Conservation (phyloP, 2,888 invertebrate species). For the Andricus curvator region DNA sequence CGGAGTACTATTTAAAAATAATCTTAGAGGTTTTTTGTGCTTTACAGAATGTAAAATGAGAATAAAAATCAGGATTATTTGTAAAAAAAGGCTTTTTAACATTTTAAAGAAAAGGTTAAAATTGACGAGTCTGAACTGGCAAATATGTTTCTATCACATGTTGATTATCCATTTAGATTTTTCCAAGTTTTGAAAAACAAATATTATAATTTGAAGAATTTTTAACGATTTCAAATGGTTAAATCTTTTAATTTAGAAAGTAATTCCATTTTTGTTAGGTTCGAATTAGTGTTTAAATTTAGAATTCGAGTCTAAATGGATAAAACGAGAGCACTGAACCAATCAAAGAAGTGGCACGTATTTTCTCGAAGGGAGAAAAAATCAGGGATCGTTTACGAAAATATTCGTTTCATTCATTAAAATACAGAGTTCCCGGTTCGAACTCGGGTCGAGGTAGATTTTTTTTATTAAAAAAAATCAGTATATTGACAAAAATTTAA, state of each 20-base stretch:
- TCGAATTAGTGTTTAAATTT: not conserved
- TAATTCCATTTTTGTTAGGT: not conserved
- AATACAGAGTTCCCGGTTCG: no score
- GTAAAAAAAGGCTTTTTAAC: not conserved
- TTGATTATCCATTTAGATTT: conserved; percentile 4
- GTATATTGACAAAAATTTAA: no score
- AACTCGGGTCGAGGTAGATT: no score
- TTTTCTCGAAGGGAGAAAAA: not conserved
- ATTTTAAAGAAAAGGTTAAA: not conserved
- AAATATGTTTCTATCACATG: not conserved
- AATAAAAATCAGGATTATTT: not conserved
- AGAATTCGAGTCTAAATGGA: not conserved
- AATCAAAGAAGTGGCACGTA: not conserved
- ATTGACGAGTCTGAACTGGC: not conserved
- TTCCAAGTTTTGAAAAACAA: not conserved
- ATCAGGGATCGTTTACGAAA: not conserved
- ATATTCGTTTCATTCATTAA: no score
- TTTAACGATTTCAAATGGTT: not conserved
- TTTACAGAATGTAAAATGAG: not conserved
- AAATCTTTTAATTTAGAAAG: not conserved
- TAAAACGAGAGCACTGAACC: not conserved
- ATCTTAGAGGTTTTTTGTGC: not conserved
- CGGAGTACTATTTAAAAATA: conserved; percentile 1
- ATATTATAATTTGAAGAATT: not conserved
- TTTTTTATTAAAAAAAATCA: no score